Evolutionary conservation across 2,797 vertebrate species (phyloP).

Genomic region (Crocodylus rhombifer): DNA sequence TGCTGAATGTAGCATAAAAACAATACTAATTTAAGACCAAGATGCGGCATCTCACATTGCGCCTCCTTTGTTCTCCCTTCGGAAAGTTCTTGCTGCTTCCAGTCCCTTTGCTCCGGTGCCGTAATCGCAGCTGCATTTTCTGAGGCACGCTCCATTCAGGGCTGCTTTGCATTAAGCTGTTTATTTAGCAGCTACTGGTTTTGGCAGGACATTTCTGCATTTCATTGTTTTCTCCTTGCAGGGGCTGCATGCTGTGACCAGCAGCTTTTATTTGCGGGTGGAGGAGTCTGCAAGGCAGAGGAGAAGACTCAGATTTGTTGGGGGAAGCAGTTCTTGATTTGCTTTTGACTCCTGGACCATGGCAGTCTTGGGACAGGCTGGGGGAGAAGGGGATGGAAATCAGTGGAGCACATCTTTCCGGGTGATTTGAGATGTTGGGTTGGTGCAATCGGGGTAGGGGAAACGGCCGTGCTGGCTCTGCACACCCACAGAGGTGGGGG

Average conservation of each 20-base stretch:
- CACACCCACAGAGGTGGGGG: neutral
- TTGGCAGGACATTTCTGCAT: conserved; percentile 45
- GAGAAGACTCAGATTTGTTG: fast-evolving
- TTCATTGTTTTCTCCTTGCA: neutral
- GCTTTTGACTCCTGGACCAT: neutral
- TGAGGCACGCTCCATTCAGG: conserved; percentile 31
- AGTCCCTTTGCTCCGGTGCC: neutral
- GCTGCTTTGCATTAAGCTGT: conserved; percentile 65
- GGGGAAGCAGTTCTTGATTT: fast-evolving
- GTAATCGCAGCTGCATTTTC: conserved; percentile 22
- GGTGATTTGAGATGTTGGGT: neutral
- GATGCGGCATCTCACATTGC: conserved; percentile 11
- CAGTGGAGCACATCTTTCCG: too few relatives aligned
- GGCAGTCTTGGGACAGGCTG: too few relatives aligned
- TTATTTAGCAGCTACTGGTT: conserved; percentile 65
- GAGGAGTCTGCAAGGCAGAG: fast-evolving
- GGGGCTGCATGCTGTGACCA: fast-evolving
- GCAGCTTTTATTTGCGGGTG: neutral
- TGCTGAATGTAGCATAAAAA: neutral
- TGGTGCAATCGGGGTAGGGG: neutral
- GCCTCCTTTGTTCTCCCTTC: neutral
- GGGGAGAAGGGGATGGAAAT: neutral
- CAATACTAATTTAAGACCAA: neutral
- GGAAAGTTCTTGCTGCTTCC: neutral
- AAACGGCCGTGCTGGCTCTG: too few relatives aligned